A percentile compares a stretch with the other conserved stretches of the same genome.
Evolutionary conservation across 2,888 invertebrate species (phyloP).

Genomic region (Epirrhoe alternata): DNA sequence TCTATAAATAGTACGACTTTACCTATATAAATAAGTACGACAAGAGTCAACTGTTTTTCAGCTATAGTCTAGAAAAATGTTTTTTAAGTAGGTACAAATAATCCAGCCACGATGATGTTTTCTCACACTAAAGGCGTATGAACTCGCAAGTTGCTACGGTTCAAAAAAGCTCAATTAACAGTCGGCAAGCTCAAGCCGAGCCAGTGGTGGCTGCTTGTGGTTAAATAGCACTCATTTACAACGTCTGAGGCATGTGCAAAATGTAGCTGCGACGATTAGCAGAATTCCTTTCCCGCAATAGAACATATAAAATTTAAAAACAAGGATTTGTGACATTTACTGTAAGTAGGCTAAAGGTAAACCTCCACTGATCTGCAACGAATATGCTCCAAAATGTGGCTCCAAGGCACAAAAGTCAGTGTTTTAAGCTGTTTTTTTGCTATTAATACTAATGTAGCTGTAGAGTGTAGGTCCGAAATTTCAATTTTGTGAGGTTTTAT

Average conservation of each 20-base stretch:
- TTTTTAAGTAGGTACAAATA: neutral
- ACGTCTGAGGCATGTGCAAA: slow-evolving; percentile 72
- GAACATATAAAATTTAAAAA: slow-evolving; percentile 77
- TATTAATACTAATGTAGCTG: no score
- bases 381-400: no score
- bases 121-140: neutral
- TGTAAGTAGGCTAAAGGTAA: slow-evolving; percentile 40
- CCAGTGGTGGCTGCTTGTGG: slow-evolving; percentile 60
- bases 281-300: slow-evolving; percentile 78
- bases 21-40: neutral
- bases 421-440: no score
- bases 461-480: no score
- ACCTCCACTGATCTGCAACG: slow-evolving; percentile 4
- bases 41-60: neutral
- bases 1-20: no score
- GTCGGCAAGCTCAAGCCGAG: slow-evolving; percentile 48
- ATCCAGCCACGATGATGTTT: neutral
- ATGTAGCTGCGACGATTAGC: slow-evolving; percentile 81
- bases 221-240: slow-evolving; percentile 80
- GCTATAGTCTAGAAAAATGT: neutral
- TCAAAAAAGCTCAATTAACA: slow-evolving; percentile 19
- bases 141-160: neutral
- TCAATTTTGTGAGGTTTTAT: no score
- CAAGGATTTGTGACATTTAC: slow-evolving; percentile 68
- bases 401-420: neutral